Base-by-base conservation (phyloP, 2,797 vertebrate genomes). In the Emys orbicularis region DNA sequence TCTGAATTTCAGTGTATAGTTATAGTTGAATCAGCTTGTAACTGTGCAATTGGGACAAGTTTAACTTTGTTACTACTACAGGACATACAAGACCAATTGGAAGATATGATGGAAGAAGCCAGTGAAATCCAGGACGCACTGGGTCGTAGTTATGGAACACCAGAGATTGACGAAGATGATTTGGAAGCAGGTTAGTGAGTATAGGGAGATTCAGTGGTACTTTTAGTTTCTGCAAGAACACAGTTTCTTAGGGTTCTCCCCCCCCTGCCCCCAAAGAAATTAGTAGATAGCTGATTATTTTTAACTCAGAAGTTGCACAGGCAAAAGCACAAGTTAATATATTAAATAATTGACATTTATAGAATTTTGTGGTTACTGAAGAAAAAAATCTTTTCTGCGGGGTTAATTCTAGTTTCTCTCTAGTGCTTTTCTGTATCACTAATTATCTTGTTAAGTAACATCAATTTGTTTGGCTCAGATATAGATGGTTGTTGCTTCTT, bases 101-200 rank as follows among this genome's bases (percentile, higher is more conserved):
- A 99, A 95, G 99, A 99, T 97, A 99, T 99, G 99, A 99, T 99
- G 99, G 99, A 99, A 97, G 99, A 99, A 61, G 99, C 99, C 84
- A 99, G 97, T 68, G 99, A 99, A 61, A 99, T 99, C 90, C 99
- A 99, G 95, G 99, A 99, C 85, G 98, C 99, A 0, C 89, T 99
- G 96, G 98, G 99, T 96, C 99, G 99, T 44, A 99, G 99, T 98
- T 99, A 99, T 5, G 99, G 99, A 90, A 99, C 99, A 12, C 99
- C 99, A 84, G 99, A 99, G 21, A 98, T 99, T 25, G 99, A 99
- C 90, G 99, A 99, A 52, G 99, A 99, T 31, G 99, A 99, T 97
- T 98, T 99, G 92, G 99, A 99, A 98, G 99, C 99, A 94, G 99
- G 99, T 99, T 80, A 97, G 98, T 87, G 95, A 77, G 3, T 11